A percentile compares a stretch with the other conserved stretches of the same genome.
These are phyloP conservation scores for Leptatherina wallacei DNA, from an alignment of 2,797 vertebrate genomes.

Conservation along the genomic window DNA sequence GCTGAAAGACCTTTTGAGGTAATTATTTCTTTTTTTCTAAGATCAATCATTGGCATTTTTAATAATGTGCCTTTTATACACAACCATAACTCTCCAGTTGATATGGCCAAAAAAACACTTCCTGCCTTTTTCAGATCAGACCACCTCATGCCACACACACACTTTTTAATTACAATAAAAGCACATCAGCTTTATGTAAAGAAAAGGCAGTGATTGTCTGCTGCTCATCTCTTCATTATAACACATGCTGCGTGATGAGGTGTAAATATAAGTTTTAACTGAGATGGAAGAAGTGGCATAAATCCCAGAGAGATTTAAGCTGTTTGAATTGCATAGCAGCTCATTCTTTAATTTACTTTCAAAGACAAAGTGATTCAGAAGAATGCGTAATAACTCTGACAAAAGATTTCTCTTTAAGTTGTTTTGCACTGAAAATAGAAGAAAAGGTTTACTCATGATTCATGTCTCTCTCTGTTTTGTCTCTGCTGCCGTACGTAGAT, in stretches of 20 bases:
- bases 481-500: conserved; percentile 27
- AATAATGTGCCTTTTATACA: conserved; percentile 28
- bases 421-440: conserved; percentile 33
- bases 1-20: conserved; percentile 14
- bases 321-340: conserved; percentile 18
- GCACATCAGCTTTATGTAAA: neutral
- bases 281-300: conserved; percentile 8
- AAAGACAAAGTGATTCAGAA: conserved; percentile 28
- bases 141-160: conserved; percentile 2
- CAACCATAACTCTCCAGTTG: neutral
- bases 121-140: neutral
- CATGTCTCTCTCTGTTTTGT: conserved; percentile 20
- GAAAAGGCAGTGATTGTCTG: neutral
- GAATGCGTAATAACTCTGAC: conserved; percentile 13
- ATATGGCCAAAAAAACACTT: neutral
- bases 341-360: conserved; percentile 25
- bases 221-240: neutral
- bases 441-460: conserved; percentile 31
- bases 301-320: conserved; percentile 16
- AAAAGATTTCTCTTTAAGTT: conserved; percentile 19
- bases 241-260: neutral
- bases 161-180: neutral
- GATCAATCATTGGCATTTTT: conserved; percentile 28
- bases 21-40: conserved; percentile 8
- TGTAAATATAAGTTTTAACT: conserved; percentile 31